Percentiles rank a stretch among this genome's conserved stretches.
phyloP scores from a whole-genome alignment of 2,797 vertebrate species.

The Micromesistius poutassou region DNA sequence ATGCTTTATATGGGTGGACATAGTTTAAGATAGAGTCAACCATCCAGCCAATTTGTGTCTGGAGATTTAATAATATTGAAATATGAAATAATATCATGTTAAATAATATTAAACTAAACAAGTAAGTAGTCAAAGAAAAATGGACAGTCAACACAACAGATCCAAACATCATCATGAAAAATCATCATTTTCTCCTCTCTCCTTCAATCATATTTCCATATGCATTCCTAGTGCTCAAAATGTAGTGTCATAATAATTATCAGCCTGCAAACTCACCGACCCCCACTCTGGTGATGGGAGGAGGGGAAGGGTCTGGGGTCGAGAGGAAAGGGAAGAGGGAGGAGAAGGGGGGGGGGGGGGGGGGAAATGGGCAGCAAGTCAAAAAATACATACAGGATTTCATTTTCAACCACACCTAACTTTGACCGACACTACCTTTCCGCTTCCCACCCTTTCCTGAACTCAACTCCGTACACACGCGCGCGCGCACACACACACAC shows the following conservation, averaged over 20 bases:
- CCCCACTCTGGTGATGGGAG: no score
- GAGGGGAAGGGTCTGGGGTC: neutral
- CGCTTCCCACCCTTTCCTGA: slow-evolving; percentile 80
- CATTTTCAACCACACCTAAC: slow-evolving; percentile 69
- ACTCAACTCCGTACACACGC: slow-evolving; percentile 31
- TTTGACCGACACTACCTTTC: slow-evolving; percentile 70
- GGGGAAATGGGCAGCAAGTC: slow-evolving; percentile 27
- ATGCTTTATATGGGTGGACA: neutral
- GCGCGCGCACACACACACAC: slow-evolving; percentile 21
- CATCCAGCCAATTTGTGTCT: neutral
- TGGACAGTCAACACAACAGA: neutral
- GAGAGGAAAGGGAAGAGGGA: slow-evolving; percentile 16
- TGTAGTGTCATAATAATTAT: neutral
- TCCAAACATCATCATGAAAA: neutral
- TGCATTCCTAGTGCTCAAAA: neutral
- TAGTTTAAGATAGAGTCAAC: neutral
- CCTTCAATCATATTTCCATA: no score
- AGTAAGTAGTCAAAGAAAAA: no score
- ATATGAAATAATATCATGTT: neutral
- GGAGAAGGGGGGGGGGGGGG: slow-evolving; percentile 19
- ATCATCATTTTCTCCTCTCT: no score
- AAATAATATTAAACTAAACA: neutral
- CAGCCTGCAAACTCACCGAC: neutral
- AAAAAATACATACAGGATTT: slow-evolving; percentile 57
- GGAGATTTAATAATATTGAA: neutral